Base-by-base conservation (phyloP, 2,888 invertebrate species). In the Andrena marginata region DNA sequence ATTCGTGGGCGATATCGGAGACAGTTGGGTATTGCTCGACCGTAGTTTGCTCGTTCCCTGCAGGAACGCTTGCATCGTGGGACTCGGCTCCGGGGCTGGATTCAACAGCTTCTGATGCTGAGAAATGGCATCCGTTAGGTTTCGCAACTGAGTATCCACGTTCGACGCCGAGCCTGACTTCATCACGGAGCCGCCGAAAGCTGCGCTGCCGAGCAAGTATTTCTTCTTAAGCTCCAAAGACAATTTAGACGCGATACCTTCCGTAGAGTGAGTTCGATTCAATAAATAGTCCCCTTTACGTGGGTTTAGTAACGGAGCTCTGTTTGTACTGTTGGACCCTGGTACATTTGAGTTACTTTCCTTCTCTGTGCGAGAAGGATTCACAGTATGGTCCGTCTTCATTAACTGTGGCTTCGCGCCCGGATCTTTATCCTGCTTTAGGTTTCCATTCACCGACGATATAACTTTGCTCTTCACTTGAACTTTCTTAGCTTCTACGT, bases 41-140 rank as follows among this genome's bases (percentile, higher is more conserved):
- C 94, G 92, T 23, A 94, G 79, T 80, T 94, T 94, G 59, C 91
- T 93, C 8, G 94, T 92, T 16, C 94, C 94, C 88, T 96, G 95
- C 75, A 97, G 93, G 89, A 97, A 96, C 3, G 96, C 96, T 91
- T 96, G 96, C 96, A 96, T 96, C 63, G 96, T 95, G 0, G 96
- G 95, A 90, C 96, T 96, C 16, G 96, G 96, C 68, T 96, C 96
- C 0, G 96, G 95, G 0, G 97, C 97, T 0, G 97, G 97, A 93
- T 97, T 97, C 56, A 98, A 93, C 86, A 98, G 94, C 91, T 98
- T 98, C 91, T 98, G 98, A 91, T 98, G 97, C 92, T 98, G 98
- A 0, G 97, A 97, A 81, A 98, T 98, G 89, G 97, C 97, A 49
- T 97, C 97, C 85, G 97, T 96, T 92, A 98, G 97, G 81, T 97